phyloP scores from a whole-genome alignment of 2,797 vertebrate genomes.

The Poecilia wingei region DNA sequence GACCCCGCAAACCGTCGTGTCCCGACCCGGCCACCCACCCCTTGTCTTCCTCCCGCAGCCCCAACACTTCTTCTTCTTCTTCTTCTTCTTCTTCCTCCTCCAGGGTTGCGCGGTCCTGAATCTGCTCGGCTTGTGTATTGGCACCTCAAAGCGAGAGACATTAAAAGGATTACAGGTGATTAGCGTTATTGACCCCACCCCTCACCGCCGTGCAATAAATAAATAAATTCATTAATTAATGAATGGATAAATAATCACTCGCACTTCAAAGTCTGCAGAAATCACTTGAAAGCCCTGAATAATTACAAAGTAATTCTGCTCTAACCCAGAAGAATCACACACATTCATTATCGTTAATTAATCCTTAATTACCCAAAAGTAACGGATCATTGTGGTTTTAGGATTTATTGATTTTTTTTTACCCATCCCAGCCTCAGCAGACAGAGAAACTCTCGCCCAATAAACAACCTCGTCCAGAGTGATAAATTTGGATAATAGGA shows the following conservation, averaged over 20 bases:
- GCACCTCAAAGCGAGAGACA: constrained; percentile 80
- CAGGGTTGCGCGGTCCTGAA: not conserved
- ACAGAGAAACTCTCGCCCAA: not conserved
- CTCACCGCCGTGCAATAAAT: not conserved
- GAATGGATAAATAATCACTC: not conserved
- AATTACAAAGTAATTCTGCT: not conserved
- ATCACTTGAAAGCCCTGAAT: not conserved
- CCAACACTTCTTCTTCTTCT: not conserved
- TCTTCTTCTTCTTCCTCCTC: no score
- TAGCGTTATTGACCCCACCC: constrained; percentile 61
- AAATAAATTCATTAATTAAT: not conserved
- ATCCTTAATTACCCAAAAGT: not conserved
- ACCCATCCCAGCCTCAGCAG: not conserved
- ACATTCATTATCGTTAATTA: not conserved
- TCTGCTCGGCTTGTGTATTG: constrained; percentile 72
- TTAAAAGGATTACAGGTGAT: constrained; percentile 85
- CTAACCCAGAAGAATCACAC: not conserved
- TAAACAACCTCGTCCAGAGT: not conserved
- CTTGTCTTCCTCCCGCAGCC: not conserved
- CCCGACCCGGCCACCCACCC: not conserved
- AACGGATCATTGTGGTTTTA: no score
- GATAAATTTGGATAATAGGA: not conserved
- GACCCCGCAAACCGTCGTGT: not conserved
- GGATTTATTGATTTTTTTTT: not conserved
- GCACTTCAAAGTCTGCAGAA: not conserved